Conservation (phyloP, 2,113 vertebrate genomes). For the Psammodynastes pulverulentus region DNA sequence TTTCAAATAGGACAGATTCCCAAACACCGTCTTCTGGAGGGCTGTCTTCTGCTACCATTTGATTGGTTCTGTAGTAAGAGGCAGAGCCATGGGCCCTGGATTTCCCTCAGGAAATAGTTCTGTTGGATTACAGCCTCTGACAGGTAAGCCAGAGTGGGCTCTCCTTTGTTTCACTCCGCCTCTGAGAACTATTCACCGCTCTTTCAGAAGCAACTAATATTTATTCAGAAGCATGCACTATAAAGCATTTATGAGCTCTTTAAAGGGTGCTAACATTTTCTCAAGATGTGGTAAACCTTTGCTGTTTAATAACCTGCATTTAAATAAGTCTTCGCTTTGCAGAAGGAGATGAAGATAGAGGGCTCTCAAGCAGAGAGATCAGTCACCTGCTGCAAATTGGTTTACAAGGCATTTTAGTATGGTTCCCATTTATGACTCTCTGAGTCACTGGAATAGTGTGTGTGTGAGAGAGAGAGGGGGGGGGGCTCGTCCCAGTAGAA, state of each 20-base stretch:
- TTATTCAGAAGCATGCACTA: conserved; percentile 53
- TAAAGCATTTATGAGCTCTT: conserved; percentile 60
- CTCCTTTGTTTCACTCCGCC: neutral
- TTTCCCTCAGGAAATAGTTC: neutral
- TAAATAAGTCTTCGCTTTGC: conserved; percentile 47
- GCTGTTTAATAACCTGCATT: conserved; percentile 63
- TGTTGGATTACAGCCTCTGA: neutral
- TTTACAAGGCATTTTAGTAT: conserved; percentile 45
- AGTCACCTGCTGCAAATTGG: conserved; percentile 55
- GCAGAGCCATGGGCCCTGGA: neutral
- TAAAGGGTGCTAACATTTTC: conserved; percentile 57
- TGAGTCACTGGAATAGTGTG: conserved; percentile 12
- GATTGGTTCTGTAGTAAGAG: neutral
- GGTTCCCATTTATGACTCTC: conserved; percentile 10
- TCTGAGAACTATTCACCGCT: rapidly evolving
- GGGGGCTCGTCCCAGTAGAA: neutral
- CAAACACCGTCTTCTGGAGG: neutral
- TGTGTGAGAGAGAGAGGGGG: too few relatives aligned
- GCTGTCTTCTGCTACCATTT: neutral
- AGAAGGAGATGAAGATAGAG: conserved; percentile 36
- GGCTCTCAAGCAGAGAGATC: conserved; percentile 40
- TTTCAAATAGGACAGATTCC: neutral
- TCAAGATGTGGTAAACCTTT: conserved; percentile 62
- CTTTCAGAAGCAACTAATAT: conserved; percentile 15
- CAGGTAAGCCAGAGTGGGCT: neutral